These are phyloP conservation scores for Amphipyra tragopoginis DNA, from an alignment of 2,888 invertebrate species.

Conservation along the genomic window DNA sequence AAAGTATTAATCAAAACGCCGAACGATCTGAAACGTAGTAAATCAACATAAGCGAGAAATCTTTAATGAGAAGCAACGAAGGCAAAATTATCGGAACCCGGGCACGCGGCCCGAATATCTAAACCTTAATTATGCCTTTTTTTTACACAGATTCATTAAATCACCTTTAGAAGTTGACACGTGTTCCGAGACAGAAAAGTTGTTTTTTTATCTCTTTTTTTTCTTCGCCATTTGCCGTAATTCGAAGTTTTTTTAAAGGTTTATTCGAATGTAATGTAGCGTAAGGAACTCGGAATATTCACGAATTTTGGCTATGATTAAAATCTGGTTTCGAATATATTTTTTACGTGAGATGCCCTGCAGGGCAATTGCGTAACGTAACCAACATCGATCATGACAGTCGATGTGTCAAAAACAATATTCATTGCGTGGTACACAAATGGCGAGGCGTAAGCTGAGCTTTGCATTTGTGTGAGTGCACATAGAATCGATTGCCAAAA, in stretches of 20 bases:
- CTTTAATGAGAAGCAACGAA: constrained; percentile 73
- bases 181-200: constrained; percentile 52
- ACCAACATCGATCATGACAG: no score
- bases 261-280: constrained; percentile 22
- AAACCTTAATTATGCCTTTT: constrained; percentile 72
- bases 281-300: constrained; percentile 11
- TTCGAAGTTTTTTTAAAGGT: constrained; percentile 22
- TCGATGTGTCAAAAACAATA: no score
- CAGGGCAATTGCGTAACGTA: no score
- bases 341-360: not conserved
- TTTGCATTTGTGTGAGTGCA: no score
- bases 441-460: no score
- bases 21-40: constrained; percentile 64
- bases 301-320: not conserved
- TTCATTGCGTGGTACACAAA: no score
- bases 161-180: constrained; percentile 70
- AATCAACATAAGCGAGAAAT: constrained; percentile 67
- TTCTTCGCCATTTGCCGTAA: constrained; percentile 28
- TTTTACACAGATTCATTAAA: constrained; percentile 70
- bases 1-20: constrained; percentile 72
- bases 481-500: no score
- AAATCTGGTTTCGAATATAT: not conserved
- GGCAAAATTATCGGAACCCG: constrained; percentile 64
- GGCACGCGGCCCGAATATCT: constrained; percentile 60
- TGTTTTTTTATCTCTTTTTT: constrained; percentile 35